Percentiles rank a stretch among this genome's conserved stretches.
phyloP scores from a whole-genome alignment of 1,140 invertebrate species.

The Oryctes rhinoceros region DNA sequence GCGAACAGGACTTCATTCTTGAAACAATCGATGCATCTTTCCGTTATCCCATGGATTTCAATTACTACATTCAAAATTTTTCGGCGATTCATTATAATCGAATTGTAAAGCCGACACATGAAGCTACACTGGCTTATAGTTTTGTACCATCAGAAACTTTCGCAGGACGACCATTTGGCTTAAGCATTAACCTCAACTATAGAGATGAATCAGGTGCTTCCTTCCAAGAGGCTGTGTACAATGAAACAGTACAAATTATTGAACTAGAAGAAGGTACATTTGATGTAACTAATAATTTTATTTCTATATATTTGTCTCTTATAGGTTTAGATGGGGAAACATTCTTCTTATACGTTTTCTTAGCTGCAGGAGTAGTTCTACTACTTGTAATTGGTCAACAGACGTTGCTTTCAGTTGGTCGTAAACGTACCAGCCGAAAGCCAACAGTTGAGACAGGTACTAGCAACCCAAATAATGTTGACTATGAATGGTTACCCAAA shows the following conservation, averaged over 20 bases:
- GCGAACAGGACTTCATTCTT: conserved; percentile 87
- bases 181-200: conserved; percentile 94
- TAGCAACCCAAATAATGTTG: conserved; percentile 90
- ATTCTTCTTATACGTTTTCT: conserved; percentile 95
- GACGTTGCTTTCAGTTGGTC: conserved; percentile 81
- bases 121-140: conserved; percentile 94
- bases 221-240: conserved; percentile 91
- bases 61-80: conserved; percentile 98
- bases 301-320: not conserved
- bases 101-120: conserved; percentile 87
- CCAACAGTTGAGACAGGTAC: conserved; percentile 78
- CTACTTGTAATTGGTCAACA: conserved; percentile 91
- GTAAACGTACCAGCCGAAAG: conserved; percentile 69
- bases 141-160: conserved; percentile 96
- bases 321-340: conserved; percentile 93
- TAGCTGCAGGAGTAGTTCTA: conserved; percentile 88
- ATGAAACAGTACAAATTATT: conserved; percentile 97
- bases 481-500: conserved; percentile 97
- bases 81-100: conserved; percentile 87
- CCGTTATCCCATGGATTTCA: conserved; percentile 98
- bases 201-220: conserved; percentile 76
- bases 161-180: conserved; percentile 93
- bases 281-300: not conserved
- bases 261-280: conserved; percentile 87
- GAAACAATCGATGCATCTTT: conserved; percentile 97